A percentile compares a stretch with the other conserved stretches of the same genome.
phyloP scores from a whole-genome alignment of 1,140 invertebrate species.

The Euwallacea similis region DNA sequence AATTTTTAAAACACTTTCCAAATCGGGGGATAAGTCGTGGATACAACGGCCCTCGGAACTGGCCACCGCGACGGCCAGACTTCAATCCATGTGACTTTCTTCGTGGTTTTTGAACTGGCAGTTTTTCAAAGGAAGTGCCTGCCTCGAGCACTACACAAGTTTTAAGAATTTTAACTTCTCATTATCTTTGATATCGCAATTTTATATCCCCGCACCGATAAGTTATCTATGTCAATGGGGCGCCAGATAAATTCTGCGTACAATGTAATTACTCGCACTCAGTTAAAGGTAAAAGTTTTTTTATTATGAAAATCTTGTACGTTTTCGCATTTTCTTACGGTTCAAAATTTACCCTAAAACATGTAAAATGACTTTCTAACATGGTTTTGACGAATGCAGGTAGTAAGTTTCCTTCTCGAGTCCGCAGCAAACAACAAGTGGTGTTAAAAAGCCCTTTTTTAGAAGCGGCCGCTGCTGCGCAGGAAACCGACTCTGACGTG shows the following conservation, averaged over 20 bases:
- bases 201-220: conserved; percentile 1
- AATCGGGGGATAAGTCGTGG: no score
- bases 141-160: no score
- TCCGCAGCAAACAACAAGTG: background rate
- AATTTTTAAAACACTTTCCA: no score
- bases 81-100: no score
- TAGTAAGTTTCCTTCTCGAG: background rate
- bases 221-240: conserved; percentile 25
- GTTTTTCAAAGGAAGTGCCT: no score
- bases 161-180: no score
- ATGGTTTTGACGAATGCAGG: background rate
- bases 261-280: background rate
- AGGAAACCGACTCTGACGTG: conserved; percentile 33
- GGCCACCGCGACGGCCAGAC: no score
- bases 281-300: conserved; percentile 14
- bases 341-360: no score
- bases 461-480: background rate
- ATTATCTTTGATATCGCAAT: background rate
- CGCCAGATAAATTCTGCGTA: conserved; percentile 15
- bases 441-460: background rate
- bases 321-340: no score
- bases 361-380: background rate
- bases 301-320: background rate
- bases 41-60: no score
- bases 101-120: no score